These are phyloP conservation scores for Chelonoidis abingdonii DNA, from an alignment of 2,113 vertebrate genomes.

Conservation along the genomic window DNA sequence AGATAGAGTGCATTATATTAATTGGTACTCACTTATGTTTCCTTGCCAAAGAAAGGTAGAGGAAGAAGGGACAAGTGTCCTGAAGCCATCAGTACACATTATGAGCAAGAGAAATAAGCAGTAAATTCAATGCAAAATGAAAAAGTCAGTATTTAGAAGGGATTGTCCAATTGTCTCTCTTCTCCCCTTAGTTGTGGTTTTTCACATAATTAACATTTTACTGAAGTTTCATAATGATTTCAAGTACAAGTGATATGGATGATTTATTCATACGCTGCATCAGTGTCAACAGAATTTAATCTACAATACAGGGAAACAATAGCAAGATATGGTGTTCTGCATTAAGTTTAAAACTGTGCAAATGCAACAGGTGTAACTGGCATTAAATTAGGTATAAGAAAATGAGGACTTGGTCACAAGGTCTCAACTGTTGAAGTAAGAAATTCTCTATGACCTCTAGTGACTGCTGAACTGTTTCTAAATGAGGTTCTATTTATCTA, in stretches of 20 bases:
- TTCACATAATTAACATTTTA: not conserved
- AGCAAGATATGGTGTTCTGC: constrained; percentile 6
- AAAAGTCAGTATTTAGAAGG: not conserved
- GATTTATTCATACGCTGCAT: constrained; percentile 17
- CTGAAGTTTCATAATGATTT: not conserved
- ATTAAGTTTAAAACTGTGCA: constrained; percentile 33
- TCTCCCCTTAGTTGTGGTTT: not conserved
- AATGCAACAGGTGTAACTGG: constrained; percentile 6
- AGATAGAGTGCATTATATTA: constrained; percentile 7
- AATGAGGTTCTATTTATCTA: not conserved
- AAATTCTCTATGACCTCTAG: not conserved
- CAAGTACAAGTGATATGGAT: not conserved
- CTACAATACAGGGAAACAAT: constrained; percentile 27
- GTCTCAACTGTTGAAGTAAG: not conserved
- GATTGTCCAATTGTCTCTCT: not conserved
- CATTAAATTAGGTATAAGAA: constrained; percentile 30
- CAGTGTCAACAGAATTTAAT: constrained; percentile 24
- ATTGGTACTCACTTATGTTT: not conserved
- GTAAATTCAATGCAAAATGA: not conserved
- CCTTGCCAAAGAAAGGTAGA: not conserved
- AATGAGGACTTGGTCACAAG: not conserved
- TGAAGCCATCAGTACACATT: not conserved
- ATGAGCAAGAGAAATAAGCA: not conserved
- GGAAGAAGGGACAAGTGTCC: not conserved
- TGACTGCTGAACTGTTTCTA: not conserved